These are phyloP conservation scores for Tipula confusa DNA, from an alignment of 2,888 invertebrate species.

Conservation along the genomic window DNA sequence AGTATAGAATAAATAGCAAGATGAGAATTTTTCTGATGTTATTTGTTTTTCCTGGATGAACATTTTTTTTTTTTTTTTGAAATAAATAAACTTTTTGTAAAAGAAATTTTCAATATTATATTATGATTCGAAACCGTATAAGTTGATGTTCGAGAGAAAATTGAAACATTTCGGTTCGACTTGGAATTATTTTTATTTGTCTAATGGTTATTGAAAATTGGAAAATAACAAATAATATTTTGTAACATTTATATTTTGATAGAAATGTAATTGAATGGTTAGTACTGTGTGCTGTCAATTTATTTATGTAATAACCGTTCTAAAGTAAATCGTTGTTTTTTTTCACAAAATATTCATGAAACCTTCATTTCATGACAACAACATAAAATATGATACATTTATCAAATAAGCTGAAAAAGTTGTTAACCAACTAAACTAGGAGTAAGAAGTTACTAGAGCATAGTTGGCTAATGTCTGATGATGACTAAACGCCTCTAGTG, in stretches of 20 bases:
- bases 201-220: not conserved
- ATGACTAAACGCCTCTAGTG: too few relatives aligned
- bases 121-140: not conserved
- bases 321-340: too few relatives aligned
- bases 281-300: too few relatives aligned
- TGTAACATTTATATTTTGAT: not conserved
- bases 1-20: not conserved
- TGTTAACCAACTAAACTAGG: too few relatives aligned
- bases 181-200: not conserved
- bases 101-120: not conserved
- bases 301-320: too few relatives aligned
- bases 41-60: not conserved
- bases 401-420: too few relatives aligned
- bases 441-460: too few relatives aligned
- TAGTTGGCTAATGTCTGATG: too few relatives aligned
- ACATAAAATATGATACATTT: too few relatives aligned
- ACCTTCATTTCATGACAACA: too few relatives aligned
- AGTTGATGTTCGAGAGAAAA: not conserved
- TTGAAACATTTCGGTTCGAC: not conserved
- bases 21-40: not conserved
- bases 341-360: too few relatives aligned
- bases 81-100: not conserved
- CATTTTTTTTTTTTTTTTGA: not conserved
- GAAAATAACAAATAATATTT: not conserved
- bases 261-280: not conserved